phyloP scores from a whole-genome alignment of 2,113 vertebrate genomes.

The Embiotoca jacksoni region DNA sequence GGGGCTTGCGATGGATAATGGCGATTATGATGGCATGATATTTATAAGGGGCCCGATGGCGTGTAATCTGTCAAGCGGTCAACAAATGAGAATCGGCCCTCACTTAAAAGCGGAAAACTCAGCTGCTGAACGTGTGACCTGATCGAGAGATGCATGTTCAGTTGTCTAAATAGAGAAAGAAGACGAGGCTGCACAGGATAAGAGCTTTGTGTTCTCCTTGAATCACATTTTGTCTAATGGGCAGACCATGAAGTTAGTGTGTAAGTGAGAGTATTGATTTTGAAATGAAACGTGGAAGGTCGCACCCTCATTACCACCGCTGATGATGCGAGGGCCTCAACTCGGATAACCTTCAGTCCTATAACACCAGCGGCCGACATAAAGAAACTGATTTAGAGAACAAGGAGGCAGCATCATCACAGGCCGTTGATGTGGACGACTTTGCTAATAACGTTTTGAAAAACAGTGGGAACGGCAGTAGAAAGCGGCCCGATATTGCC shows the following conservation, averaged over 20 bases:
- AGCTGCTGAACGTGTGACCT: constrained; percentile 5
- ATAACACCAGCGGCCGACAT: constrained; percentile 8
- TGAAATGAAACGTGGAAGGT: constrained; percentile 79
- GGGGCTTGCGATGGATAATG: background rate
- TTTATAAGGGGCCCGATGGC: background rate
- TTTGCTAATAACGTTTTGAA: constrained; percentile 57
- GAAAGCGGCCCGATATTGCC: constrained; percentile 19
- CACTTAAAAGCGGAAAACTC: constrained; percentile 8
- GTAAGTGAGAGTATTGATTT: constrained; percentile 78
- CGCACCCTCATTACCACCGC: constrained; percentile 70
- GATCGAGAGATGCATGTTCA: background rate
- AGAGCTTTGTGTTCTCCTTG: constrained; percentile 39
- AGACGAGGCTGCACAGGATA: background rate
- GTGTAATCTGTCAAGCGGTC: background rate
- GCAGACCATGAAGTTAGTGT: constrained; percentile 74
- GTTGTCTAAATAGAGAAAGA: constrained; percentile 22
- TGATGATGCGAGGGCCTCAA: constrained; percentile 66
- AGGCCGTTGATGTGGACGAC: constrained; percentile 36
- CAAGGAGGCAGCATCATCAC: constrained; percentile 43
- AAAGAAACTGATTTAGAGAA: constrained; percentile 35
- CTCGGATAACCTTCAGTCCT: constrained; percentile 59
- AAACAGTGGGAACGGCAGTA: constrained; percentile 30
- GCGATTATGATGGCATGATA: background rate
- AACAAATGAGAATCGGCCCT: constrained; percentile 12
- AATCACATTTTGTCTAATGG: constrained; percentile 73